phyloP scores from a whole-genome alignment of 2,797 vertebrate genomes.

The Myotis daubentonii region DNA sequence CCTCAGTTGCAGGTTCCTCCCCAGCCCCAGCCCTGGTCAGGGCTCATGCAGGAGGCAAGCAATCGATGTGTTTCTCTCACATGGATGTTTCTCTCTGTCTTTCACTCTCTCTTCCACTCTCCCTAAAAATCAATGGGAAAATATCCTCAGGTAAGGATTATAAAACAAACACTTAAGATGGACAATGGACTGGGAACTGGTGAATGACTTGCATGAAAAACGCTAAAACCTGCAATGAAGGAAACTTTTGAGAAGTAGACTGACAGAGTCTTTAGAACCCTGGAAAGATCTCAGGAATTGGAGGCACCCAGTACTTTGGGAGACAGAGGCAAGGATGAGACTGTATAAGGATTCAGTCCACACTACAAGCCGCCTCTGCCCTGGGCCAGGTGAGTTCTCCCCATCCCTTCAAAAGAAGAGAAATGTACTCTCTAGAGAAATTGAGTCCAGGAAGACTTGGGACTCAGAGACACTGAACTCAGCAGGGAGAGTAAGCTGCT shows the following conservation, averaged over 20 bases:
- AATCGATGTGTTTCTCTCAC: no score
- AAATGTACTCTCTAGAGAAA: neutral
- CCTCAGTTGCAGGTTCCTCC: no score
- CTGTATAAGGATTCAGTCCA: neutral
- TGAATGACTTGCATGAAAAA: neutral
- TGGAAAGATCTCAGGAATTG: neutral
- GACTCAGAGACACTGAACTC: neutral
- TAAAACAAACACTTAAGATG: no score
- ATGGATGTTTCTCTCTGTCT: no score
- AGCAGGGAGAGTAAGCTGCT: neutral
- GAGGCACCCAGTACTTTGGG: neutral
- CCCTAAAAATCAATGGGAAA: no score
- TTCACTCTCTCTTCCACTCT: no score
- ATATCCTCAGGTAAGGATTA: no score
- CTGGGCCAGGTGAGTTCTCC: neutral
- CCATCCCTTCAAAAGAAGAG: neutral
- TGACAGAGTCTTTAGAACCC: neutral
- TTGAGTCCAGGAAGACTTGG: neutral
- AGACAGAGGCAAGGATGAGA: neutral
- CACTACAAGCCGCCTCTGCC: neutral
- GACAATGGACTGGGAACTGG: neutral
- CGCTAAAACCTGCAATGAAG: neutral
- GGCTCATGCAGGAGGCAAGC: no score
- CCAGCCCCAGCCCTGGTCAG: no score
- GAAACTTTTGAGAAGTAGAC: neutral